Base-by-base conservation (phyloP, 2,888 invertebrate species). In the Tetramorium bicarinatum region DNA sequence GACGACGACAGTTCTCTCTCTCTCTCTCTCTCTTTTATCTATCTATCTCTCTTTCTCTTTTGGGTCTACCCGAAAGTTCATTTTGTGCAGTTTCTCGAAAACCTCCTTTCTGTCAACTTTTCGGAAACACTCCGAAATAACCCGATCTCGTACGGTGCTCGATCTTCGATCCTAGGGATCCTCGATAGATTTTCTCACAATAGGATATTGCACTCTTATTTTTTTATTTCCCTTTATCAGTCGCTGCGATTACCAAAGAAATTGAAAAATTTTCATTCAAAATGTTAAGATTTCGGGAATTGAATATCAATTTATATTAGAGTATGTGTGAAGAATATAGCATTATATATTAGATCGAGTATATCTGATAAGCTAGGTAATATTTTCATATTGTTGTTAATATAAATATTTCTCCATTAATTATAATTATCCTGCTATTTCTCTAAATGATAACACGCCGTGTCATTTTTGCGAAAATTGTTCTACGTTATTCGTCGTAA, bases 101-200 rank as follows among this genome's bases (percentile, higher is more conserved):
- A 29, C 44, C 38, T 47, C 15, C 41, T 34, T 21, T 34, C 21
- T 13, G n/a, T 25, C 9, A 77, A 67, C n/a, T 56, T 38, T 41
- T 56, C n/a, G 13, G 13, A 72, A 56, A 25, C 64, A 34, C 21
- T 38, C 3, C 47, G 64, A 8, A 52, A 66, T 2, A 38, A 18
- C 44, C 44, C 44, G 34, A 61, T 47, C 47, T 71, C 47, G 47
- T 61, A 59, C 59, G 79, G 15, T 49, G 47, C 56, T 79, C 79
- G 34, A 49, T 59, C 34, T 11, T 38, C 25, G 29, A 4, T 34
- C 29, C 29, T 4, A n/a, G 64, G 25, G 25, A 76, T 25, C 38
- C 21, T 6, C 18, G 25, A 54, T 25, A 15, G 41, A 77, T 41
- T 54, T 54, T 41, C 64, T 64, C 64, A n/a, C 56, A 61, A 29